Base-by-base conservation (phyloP, 2,113 vertebrate species). In the Forbesichthys papilliferus region DNA sequence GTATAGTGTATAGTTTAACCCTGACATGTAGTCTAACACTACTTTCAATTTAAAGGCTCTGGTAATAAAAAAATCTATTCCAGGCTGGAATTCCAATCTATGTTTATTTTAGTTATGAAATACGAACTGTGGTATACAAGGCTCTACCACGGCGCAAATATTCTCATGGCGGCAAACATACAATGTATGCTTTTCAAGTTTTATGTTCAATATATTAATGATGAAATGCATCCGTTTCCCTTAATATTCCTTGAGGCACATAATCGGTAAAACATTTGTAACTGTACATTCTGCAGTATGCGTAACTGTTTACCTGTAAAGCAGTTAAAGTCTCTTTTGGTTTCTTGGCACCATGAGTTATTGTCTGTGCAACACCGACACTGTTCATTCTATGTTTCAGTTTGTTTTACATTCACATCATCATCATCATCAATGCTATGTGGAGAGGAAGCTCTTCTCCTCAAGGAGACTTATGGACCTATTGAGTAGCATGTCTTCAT, bases 401-500 rank as follows among this genome's bases (percentile, higher is more conserved):
- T 61, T 36, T n/a, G 58, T 54, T 68, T 5, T 42, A 71, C 48
- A 63, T 75, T 68, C 73, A 68, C 54, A 64, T 34, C 34, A 57
- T 33, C 47, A 53, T 70, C 27, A 55, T 13, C 27, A 55, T 13
- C 72, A 8, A 51, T 48, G 9, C 55, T 16, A 65, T 11, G 9
- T 60, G 67, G 69, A 89, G 34, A 74, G 7, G 82, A 92, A 90
- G 4, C 33, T 20, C 53, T 90, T 94, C 74, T 96, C 95, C 84
- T 98, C 96, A 67, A 98, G 91, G 89, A 99, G 89, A 89, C 95
- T 98, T 88, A 96, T 61, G 1, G 96, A 97, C 69, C 92, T 95
- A 80, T 99, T 96, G 9, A 91, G 89, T 64, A 99, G 92, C 0
- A 85, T 86, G 10, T 79, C 80, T 0, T 95, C 91, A 53, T 93